A percentile compares a stretch with the other conserved stretches of the same genome.
Conservation (phyloP, 1,140 invertebrate genomes). For the Venturia canescens region DNA sequence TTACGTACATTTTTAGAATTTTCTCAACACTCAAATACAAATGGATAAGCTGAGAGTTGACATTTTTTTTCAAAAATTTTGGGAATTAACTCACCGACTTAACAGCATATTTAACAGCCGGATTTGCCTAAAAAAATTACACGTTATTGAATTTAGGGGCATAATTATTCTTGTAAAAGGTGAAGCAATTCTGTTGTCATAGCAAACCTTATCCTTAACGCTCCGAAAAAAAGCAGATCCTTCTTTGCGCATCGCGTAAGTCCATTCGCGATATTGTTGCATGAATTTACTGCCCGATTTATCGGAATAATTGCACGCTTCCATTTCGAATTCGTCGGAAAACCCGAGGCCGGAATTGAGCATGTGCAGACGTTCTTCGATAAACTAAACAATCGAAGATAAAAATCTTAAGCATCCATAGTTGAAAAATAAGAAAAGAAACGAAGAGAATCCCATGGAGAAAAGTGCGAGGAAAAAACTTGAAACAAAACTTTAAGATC, state of each 20-base stretch:
- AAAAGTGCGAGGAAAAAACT: too few relatives aligned
- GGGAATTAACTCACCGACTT: constrained; percentile 82
- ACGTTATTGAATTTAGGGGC: background rate
- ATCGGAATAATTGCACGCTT: constrained; percentile 90
- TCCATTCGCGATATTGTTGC: constrained; percentile 88
- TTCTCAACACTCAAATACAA: too few relatives aligned
- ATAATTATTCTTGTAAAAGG: background rate
- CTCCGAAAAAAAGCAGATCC: constrained; percentile 85
- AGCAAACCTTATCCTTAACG: constrained; percentile 84
- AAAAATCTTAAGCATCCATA: constrained; percentile 23
- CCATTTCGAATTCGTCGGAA: constrained; percentile 96
- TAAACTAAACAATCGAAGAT: constrained; percentile 82
- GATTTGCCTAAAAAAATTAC: constrained; percentile 82
- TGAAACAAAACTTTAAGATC: too few relatives aligned
- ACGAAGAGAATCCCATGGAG: too few relatives aligned
- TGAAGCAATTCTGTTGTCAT: constrained; percentile 19
- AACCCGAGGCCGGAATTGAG: constrained; percentile 92
- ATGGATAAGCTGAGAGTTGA: too few relatives aligned
- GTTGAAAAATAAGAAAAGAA: constrained; percentile 23
- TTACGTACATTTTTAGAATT: too few relatives aligned
- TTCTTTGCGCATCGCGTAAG: constrained; percentile 81
- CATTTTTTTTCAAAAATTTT: too few relatives aligned
- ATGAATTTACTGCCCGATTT: constrained; percentile 87
- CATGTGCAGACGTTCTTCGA: constrained; percentile 93
- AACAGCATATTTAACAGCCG: constrained; percentile 88